Percentiles rank a stretch among this genome's conserved stretches.
phyloP scores from a whole-genome alignment of 2,888 invertebrate species.

The Eupithecia centaureata region DNA sequence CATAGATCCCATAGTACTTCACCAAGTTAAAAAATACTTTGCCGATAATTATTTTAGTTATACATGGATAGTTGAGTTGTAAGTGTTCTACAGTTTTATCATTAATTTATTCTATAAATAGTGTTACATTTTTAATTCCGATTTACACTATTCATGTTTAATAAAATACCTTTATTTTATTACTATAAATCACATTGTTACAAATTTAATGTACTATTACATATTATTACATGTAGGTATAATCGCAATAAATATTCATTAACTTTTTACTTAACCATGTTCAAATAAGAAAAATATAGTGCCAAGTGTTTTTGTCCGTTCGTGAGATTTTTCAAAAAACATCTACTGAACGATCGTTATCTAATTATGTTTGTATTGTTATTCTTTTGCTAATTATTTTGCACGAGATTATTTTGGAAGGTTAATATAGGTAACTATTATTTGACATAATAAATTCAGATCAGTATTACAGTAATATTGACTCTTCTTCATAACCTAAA shows the following conservation, averaged over 20 bases:
- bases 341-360: background rate
- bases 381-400: background rate
- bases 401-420: background rate
- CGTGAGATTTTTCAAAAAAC: background rate
- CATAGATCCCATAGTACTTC: no score
- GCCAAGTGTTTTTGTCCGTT: no score
- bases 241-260: no score
- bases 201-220: no score
- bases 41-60: background rate
- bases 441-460: no score
- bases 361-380: background rate
- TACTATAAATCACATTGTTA: no score
- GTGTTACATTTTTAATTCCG: background rate
- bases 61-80: background rate
- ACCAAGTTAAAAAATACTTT: background rate
- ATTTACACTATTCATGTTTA: no score
- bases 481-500: background rate
- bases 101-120: background rate
- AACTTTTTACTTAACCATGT: no score
- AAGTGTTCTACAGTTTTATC: background rate
- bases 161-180: no score
- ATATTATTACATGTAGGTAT: no score
- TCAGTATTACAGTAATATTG: background rate
- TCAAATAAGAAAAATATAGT: no score
- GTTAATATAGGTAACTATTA: no score